phyloP scores from a whole-genome alignment of 2,888 invertebrate species.

The Quadroppia sp. region DNA sequence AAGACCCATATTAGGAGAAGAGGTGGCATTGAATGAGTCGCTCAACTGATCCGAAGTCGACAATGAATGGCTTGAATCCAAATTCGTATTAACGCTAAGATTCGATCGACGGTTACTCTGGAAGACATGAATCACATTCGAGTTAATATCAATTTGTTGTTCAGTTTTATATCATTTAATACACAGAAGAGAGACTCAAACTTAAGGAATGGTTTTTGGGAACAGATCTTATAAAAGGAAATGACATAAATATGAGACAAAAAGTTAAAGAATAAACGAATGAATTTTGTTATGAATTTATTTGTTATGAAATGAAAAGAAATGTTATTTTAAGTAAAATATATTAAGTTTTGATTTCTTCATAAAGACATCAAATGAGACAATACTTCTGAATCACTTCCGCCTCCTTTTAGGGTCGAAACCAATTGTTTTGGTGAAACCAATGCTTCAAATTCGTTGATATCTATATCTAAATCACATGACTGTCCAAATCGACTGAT shows the following conservation, averaged over 20 bases:
- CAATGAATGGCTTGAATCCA: conserved; percentile 6
- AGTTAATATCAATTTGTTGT: neutral
- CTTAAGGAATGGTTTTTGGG: too few species aligned
- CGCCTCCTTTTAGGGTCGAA: conserved; percentile 45
- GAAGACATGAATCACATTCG: neutral
- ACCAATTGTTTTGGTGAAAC: conserved; percentile 42
- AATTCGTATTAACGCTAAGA: neutral
- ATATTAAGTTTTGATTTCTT: too few species aligned
- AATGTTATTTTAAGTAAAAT: too few species aligned
- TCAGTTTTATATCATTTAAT: neutral
- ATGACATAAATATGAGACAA: too few species aligned
- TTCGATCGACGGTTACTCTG: neutral
- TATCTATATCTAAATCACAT: conserved; percentile 47
- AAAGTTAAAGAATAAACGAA: too few species aligned
- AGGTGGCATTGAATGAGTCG: neutral
- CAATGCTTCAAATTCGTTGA: conserved; percentile 43
- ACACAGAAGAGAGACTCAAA: neutral
- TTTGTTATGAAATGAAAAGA: too few species aligned
- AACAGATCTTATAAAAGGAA: too few species aligned
- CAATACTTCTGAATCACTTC: conserved; percentile 30
- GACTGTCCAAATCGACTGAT: neutral
- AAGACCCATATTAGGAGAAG: neutral
- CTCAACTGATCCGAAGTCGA: neutral
- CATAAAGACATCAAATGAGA: too few species aligned
- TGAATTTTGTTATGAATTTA: too few species aligned